A percentile compares a stretch with the other conserved stretches of the same genome.
These are phyloP conservation scores for Megatriorchis doriae DNA, from an alignment of 2,113 vertebrate genomes.

Conservation along the genomic window DNA sequence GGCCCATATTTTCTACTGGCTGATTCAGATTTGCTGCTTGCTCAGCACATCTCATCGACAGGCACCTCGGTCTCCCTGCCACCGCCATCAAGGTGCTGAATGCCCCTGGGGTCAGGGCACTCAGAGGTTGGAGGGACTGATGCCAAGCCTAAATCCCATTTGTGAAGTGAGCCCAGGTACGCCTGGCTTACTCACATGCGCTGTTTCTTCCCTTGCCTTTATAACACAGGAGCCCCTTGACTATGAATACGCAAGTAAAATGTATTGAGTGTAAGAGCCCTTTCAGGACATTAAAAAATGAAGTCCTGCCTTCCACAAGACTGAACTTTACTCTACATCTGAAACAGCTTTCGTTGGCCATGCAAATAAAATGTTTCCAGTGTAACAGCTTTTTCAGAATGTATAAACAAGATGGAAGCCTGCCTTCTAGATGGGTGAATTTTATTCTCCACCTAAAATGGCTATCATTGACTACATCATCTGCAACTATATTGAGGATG, in stretches of 20 bases:
- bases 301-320: neutral
- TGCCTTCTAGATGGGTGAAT: slow-evolving; percentile 6
- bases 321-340: neutral
- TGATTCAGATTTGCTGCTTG: neutral
- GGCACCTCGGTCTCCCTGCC: neutral
- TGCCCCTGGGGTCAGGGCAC: fast-evolving
- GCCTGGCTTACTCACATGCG: fast-evolving
- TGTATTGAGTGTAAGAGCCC: neutral
- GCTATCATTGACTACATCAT: slow-evolving; percentile 21
- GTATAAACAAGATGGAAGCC: neutral
- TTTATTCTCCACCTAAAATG: slow-evolving; percentile 11
- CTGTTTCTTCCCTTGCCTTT: neutral
- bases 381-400: neutral
- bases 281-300: neutral
- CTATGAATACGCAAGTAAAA: neutral
- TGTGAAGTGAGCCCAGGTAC: neutral
- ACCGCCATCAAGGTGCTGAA: neutral
- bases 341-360: neutral
- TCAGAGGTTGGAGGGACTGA: neutral
- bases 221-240: neutral
- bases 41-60: neutral
- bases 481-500: slow-evolving; percentile 23
- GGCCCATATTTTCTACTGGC: neutral
- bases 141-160: neutral
- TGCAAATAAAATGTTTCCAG: neutral